Percentiles rank a stretch among this genome's conserved stretches.
Evolutionary conservation across 2,113 vertebrate species (phyloP).

Genomic region (Melanostigma gelatinosum): DNA sequence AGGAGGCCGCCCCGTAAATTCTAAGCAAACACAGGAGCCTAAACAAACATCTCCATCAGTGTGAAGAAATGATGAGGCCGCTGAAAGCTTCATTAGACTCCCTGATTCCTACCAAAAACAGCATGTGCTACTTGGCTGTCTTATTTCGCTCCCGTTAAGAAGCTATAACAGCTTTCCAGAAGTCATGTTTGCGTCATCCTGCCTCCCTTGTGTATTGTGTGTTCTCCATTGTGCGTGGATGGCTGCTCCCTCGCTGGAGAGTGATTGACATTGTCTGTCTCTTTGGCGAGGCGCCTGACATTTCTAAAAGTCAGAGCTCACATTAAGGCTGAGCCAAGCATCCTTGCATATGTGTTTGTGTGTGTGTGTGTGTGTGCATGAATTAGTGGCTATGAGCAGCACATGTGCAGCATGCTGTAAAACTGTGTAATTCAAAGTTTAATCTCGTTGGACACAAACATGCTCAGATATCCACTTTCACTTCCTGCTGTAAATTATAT

Average conservation of each 20-base stretch:
- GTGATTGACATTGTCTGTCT: conserved; percentile 71
- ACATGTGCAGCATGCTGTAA: neutral
- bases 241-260: conserved; percentile 49
- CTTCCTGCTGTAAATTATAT: neutral
- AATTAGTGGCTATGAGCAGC: neutral
- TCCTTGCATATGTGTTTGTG: neutral
- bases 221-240: conserved; percentile 54
- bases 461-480: neutral
- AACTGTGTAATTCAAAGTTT: conserved; percentile 3
- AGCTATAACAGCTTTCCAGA: conserved; percentile 50
- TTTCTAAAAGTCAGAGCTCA: conserved; percentile 72
- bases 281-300: conserved; percentile 63
- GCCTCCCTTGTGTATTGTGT: conserved; percentile 51
- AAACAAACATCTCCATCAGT: conserved; percentile 12
- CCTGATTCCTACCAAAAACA: conserved; percentile 33
- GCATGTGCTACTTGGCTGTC: conserved; percentile 24
- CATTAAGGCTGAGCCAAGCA: conserved; percentile 41
- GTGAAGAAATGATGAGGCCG: conserved; percentile 37
- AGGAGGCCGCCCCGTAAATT: conserved; percentile 31
- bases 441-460: neutral
- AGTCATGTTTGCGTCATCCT: conserved; percentile 54
- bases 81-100: conserved; percentile 62
- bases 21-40: conserved; percentile 35
- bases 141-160: conserved; percentile 50
- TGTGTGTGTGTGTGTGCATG: neutral